phyloP scores from a whole-genome alignment of 1,140 invertebrate species.

The Oryctes rhinoceros region DNA sequence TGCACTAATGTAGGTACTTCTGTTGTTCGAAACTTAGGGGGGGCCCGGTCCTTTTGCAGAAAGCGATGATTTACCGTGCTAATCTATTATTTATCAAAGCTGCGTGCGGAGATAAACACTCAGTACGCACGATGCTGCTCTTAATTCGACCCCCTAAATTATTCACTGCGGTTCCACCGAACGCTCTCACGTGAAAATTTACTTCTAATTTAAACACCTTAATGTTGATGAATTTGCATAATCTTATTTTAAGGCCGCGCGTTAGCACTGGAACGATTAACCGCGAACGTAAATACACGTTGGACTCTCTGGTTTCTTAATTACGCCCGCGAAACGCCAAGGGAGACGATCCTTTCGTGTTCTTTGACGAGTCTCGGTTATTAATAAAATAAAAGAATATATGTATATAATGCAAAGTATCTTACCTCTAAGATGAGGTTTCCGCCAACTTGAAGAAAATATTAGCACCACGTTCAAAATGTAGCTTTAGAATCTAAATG shows the following conservation, averaged over 20 bases:
- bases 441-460: no score
- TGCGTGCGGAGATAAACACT: conserved; percentile 49
- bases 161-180: conserved; percentile 45
- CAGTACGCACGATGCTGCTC: conserved; percentile 48
- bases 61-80: conserved; percentile 48
- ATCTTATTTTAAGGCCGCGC: conserved; percentile 23
- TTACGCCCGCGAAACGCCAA: neutral
- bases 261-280: neutral
- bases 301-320: conserved; percentile 1
- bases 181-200: conserved; percentile 30
- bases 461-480: no score
- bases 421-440: no score
- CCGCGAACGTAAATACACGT: conserved; percentile 14
- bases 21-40: conserved; percentile 7
- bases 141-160: conserved; percentile 48
- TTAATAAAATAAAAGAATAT: no score
- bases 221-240: conserved; percentile 37
- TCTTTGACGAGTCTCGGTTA: no score
- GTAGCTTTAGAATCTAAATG: no score
- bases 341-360: no score
- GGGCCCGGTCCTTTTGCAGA: neutral
- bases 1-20: conserved; percentile 5
- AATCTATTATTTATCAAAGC: conserved; percentile 53
- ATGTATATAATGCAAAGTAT: no score
- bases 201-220: conserved; percentile 37